Percentiles rank a stretch among this genome's conserved stretches.
Evolutionary conservation across 1,140 invertebrate species (phyloP).

Genomic region (Panonychus citri): DNA sequence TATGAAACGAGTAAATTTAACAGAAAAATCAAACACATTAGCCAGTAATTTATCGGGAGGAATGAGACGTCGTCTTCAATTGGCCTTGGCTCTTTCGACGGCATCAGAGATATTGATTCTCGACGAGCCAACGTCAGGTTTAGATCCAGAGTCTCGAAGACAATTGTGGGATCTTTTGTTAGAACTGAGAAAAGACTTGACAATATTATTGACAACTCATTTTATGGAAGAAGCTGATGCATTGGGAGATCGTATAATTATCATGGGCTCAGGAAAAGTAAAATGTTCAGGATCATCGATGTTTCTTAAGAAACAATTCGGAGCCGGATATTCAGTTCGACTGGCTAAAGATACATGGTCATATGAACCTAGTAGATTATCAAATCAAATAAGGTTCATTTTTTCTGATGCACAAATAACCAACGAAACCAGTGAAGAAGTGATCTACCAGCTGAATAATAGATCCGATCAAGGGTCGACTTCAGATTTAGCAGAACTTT

Average conservation of each 20-base stretch:
- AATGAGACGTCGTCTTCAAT: conserved; percentile 59
- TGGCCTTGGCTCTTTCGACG: conserved; percentile 65
- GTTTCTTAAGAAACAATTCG: conserved; percentile 29
- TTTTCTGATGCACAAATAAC: background rate
- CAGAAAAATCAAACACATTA: conserved; percentile 33
- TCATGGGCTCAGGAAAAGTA: conserved; percentile 30
- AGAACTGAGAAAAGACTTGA: conserved; percentile 24
- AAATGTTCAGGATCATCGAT: conserved; percentile 28
- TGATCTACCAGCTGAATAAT: background rate
- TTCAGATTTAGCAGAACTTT: conserved; percentile 19
- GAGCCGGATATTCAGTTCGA: conserved; percentile 15
- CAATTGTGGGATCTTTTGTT: conserved; percentile 34
- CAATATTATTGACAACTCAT: conserved; percentile 80
- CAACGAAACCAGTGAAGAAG: background rate
- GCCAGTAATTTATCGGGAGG: conserved; percentile 52
- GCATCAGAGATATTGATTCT: conserved; percentile 17
- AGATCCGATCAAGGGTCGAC: background rate
- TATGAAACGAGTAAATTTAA: no score
- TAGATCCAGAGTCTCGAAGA: conserved; percentile 32
- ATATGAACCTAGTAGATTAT: background rate
- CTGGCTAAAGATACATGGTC: conserved; percentile 11
- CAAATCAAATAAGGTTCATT: no score
- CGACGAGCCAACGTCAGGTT: conserved; percentile 21
- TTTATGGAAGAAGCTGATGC: conserved; percentile 92
- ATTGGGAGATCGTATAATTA: conserved; percentile 31